Evolutionary conservation across 2,888 invertebrate genomes (phyloP).

Genomic region (Cheilosia vernalis): DNA sequence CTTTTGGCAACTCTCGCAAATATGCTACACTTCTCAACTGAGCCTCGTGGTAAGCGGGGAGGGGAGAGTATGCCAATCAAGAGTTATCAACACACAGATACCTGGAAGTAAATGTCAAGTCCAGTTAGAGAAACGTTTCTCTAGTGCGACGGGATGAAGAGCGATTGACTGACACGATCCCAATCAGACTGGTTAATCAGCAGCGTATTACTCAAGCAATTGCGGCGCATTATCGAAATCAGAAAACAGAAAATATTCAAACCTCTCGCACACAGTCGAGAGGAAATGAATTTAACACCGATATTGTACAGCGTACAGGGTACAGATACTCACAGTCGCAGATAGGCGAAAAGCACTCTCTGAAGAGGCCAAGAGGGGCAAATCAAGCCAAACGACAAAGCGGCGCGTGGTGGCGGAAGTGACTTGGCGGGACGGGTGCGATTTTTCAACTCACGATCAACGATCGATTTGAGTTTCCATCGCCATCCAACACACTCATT

Average conservation of each 20-base stretch:
- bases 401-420: not conserved
- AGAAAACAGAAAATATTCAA: constrained; percentile 9
- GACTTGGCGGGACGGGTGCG: constrained; percentile 43
- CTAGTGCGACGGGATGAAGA: constrained; percentile 3
- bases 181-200: constrained; percentile 64
- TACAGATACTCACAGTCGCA: not conserved
- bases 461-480: constrained; percentile 45
- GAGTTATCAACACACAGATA: constrained; percentile 18
- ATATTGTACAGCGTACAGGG: not conserved
- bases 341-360: not conserved
- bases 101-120: constrained; percentile 7
- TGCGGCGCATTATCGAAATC: constrained; percentile 56
- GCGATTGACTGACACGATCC: constrained; percentile 42
- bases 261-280: constrained; percentile 10
- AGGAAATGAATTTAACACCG: constrained; percentile 8
- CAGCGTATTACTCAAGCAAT: constrained; percentile 36
- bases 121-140: not conserved
- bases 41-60: not conserved
- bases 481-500: constrained; percentile 36
- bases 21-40: constrained; percentile 7
- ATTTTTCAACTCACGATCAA: constrained; percentile 58
- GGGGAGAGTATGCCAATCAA: constrained; percentile 15
- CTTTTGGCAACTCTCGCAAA: constrained; percentile 43
- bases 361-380: constrained; percentile 34
- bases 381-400: constrained; percentile 22